A percentile compares a stretch with the other conserved stretches of the same genome.
These are phyloP conservation scores for Arnoldichthys spilopterus DNA, from an alignment of 2,797 vertebrate genomes.

Conservation along the genomic window DNA sequence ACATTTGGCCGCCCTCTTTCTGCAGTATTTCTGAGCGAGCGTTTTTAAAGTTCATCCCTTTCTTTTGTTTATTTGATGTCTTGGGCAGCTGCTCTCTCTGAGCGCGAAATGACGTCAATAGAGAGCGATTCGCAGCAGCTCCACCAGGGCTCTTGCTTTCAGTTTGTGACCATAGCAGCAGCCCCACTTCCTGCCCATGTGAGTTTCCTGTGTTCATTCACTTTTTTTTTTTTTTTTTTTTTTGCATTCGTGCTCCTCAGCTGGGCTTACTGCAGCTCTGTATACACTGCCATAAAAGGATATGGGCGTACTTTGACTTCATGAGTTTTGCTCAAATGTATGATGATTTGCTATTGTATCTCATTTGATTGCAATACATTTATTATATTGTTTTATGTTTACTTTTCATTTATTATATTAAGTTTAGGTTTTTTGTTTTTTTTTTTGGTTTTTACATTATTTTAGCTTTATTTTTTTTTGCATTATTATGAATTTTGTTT, in stretches of 20 bases:
- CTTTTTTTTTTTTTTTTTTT: constrained; percentile 62
- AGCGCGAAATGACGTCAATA: constrained; percentile 83
- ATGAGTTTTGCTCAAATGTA: constrained; percentile 66
- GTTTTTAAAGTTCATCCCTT: constrained; percentile 60
- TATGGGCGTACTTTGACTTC: constrained; percentile 68
- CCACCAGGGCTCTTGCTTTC: constrained; percentile 74
- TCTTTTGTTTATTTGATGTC: constrained; percentile 68
- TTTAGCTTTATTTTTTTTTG: background rate
- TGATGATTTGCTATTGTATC: background rate
- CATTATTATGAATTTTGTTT: background rate
- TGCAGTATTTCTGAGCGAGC: constrained; percentile 58
- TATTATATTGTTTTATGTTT: no score
- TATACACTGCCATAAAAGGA: constrained; percentile 83
- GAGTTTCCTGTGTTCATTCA: constrained; percentile 87
- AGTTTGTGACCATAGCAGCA: constrained; percentile 82
- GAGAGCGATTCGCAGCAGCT: constrained; percentile 65
- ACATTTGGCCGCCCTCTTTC: constrained; percentile 27
- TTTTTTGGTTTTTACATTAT: background rate
- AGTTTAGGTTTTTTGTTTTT: no score
- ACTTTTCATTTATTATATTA: no score
- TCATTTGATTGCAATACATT: no score
- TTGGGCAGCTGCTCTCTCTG: constrained; percentile 69
- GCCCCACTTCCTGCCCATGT: constrained; percentile 82
- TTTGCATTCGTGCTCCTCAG: constrained; percentile 55
- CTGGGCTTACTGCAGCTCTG: constrained; percentile 70